Percentiles rank a stretch among this genome's conserved stretches.
phyloP scores from a whole-genome alignment of 2,888 invertebrate genomes.

The Anthrax anthrax region DNA sequence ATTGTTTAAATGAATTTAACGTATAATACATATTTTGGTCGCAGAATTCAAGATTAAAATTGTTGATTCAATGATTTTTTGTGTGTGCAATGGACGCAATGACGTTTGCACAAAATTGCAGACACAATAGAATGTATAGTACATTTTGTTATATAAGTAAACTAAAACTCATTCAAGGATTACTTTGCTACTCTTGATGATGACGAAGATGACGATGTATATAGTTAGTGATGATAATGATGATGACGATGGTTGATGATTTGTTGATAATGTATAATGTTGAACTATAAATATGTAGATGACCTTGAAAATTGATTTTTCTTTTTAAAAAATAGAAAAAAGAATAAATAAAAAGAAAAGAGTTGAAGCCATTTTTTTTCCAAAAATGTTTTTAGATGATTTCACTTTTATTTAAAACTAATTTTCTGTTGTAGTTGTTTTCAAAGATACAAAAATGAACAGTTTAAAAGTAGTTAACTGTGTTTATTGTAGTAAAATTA shows the following conservation, averaged over 20 bases:
- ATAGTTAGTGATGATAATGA: neutral
- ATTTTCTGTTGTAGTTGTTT: no score
- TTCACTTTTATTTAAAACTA: no score
- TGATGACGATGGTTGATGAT: neutral
- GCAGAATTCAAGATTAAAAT: neutral
- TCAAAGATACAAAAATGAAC: no score
- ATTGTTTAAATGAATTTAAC: no score
- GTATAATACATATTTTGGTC: neutral
- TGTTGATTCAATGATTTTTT: neutral
- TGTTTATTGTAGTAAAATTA: no score
- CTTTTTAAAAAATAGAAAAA: no score
- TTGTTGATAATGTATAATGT: neutral
- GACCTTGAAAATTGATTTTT: neutral
- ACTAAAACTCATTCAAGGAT: neutral
- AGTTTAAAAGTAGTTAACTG: no score
- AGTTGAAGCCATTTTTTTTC: no score
- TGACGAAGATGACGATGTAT: neutral
- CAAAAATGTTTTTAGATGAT: no score
- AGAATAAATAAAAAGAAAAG: no score
- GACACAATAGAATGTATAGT: neutral
- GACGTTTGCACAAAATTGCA: slow-evolving; percentile 9
- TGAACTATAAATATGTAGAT: neutral
- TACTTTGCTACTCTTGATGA: neutral
- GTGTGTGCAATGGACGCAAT: neutral
- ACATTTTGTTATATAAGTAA: neutral